Evolutionary conservation across 2,797 vertebrate genomes (phyloP).

Genomic region (Hippoglossus hippoglossus): DNA sequence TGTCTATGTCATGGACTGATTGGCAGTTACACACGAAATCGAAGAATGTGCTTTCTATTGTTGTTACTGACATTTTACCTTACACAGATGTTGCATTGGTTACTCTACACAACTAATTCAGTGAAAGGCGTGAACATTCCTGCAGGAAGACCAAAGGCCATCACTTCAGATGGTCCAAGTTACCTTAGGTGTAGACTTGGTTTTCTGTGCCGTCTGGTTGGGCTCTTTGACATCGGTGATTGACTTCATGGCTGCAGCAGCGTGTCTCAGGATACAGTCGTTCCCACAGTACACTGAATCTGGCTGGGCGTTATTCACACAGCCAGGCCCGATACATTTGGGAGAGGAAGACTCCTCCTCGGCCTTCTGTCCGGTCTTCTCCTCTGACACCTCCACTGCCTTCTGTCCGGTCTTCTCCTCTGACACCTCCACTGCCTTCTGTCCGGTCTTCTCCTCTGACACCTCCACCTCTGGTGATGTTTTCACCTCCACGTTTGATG

Average conservation of each 20-base stretch:
- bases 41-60: background rate
- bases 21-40: background rate
- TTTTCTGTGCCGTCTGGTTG: constrained; percentile 87
- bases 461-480: constrained; percentile 40
- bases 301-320: constrained; percentile 90
- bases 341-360: constrained; percentile 84
- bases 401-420: too few species aligned
- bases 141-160: constrained; percentile 31
- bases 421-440: too few species aligned
- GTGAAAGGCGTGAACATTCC: background rate
- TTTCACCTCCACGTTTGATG: constrained; percentile 73
- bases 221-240: constrained; percentile 91
- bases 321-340: constrained; percentile 96
- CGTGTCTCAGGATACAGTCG: constrained; percentile 95
- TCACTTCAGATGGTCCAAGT: constrained; percentile 48
- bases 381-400: too few species aligned
- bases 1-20: background rate
- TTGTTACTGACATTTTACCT: background rate
- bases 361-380: constrained; percentile 11
- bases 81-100: too few species aligned
- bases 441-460: constrained; percentile 35
- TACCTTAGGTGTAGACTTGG: constrained; percentile 89
- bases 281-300: constrained; percentile 97
- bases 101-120: background rate
- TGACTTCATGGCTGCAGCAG: constrained; percentile 95